These are phyloP conservation scores for Leucosticte australis DNA, from an alignment of 2,113 vertebrate genomes.

Conservation along the genomic window DNA sequence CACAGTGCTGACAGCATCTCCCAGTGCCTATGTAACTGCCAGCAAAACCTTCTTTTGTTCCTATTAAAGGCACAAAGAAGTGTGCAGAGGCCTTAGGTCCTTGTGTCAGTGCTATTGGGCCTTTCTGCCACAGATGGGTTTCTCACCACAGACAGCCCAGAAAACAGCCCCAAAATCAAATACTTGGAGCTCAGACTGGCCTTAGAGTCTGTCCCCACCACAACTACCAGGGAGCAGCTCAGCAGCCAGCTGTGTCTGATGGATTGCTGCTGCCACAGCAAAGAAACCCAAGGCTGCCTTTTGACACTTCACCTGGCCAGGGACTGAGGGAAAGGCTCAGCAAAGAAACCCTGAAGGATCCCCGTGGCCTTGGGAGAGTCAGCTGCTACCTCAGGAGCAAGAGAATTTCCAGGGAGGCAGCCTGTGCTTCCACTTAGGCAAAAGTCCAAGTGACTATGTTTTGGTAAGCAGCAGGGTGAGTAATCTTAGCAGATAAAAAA, in stretches of 20 bases:
- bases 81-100: background rate
- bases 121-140: background rate
- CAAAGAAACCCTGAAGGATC: background rate
- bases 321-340: background rate
- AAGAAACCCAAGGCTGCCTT: background rate
- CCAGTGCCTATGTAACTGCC: background rate
- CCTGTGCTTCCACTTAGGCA: background rate
- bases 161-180: background rate
- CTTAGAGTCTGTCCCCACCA: too few species aligned
- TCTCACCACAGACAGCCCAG: background rate
- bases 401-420: background rate
- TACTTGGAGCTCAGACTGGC: background rate
- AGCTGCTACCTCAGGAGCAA: background rate
- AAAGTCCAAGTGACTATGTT: background rate
- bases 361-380: background rate
- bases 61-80: background rate
- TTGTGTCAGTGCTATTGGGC: background rate
- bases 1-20: fast-evolving
- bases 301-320: background rate
- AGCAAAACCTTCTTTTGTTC: background rate
- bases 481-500: background rate
- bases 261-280: background rate
- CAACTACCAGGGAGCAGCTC: background rate
- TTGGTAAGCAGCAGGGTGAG: background rate
- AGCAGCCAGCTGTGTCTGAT: background rate